Conservation (phyloP, 2,113 vertebrate genomes). For the Capreolus pygargus region DNA sequence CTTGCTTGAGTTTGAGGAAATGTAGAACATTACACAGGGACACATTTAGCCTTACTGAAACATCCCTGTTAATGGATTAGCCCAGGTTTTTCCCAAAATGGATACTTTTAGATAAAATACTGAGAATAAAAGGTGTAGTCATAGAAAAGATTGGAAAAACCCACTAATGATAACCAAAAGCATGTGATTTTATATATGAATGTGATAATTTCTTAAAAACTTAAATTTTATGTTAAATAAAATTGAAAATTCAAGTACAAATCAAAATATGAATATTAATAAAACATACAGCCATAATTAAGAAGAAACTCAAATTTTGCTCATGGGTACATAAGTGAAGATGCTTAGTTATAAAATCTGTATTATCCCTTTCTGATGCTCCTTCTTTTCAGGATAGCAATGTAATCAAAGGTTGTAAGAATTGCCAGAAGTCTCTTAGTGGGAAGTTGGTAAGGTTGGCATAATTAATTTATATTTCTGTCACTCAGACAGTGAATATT, state of each 20-base stretch:
- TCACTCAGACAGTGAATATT: background rate
- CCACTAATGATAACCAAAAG: background rate
- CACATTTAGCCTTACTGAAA: background rate
- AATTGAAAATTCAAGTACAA: background rate
- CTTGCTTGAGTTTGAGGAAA: background rate
- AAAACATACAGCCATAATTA: background rate
- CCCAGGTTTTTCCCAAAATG: background rate
- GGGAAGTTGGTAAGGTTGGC: background rate
- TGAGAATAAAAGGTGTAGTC: background rate
- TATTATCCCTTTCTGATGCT: background rate
- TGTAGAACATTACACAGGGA: background rate
- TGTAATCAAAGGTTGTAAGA: background rate
- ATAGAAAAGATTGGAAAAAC: background rate
- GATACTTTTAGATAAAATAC: background rate
- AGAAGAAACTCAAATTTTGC: background rate
- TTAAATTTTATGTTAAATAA: background rate
- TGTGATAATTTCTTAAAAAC: background rate
- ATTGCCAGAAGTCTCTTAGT: background rate
- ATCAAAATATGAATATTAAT: background rate
- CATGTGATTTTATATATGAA: background rate
- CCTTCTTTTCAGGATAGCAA: background rate
- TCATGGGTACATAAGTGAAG: background rate
- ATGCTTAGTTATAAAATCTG: too few species aligned
- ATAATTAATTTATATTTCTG: conserved; percentile 28
- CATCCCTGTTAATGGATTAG: background rate